A percentile compares a stretch with the other conserved stretches of the same genome.
phyloP scores from a whole-genome alignment of 2,888 invertebrate genomes.

The Drosophila lacicola region DNA sequence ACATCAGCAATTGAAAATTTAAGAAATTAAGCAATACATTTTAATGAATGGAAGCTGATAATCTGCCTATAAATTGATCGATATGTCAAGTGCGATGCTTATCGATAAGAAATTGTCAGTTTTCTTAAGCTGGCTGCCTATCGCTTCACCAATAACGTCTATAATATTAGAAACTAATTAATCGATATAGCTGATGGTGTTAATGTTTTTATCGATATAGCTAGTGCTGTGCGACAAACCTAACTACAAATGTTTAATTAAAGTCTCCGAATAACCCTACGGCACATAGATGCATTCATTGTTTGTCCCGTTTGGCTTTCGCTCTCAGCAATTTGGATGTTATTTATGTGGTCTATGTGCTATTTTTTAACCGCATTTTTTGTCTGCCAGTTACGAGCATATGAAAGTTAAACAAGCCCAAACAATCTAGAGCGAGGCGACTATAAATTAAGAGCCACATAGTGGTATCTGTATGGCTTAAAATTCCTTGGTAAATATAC shows the following conservation, averaged over 20 bases:
- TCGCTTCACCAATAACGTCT: no score
- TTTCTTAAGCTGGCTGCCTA: no score
- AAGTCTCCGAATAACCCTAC: not conserved
- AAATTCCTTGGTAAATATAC: conserved; percentile 7
- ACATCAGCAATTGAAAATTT: no score
- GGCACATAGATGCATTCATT: not conserved
- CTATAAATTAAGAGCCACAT: conserved; percentile 51
- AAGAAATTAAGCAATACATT: no score
- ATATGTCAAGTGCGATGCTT: no score
- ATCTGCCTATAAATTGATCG: no score
- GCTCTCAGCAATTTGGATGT: conserved; percentile 13
- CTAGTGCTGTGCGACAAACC: no score
- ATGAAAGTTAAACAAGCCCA: conserved; percentile 42
- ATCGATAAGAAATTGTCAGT: no score
- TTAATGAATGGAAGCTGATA: no score
- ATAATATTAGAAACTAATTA: no score
- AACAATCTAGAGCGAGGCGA: conserved; percentile 26
- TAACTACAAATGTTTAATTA: not conserved
- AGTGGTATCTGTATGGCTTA: conserved; percentile 7
- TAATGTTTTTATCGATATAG: no score
- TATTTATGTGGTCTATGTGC: conserved; percentile 43
- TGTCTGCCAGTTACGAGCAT: conserved; percentile 2
- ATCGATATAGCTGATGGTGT: no score
- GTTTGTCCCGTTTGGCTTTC: conserved; percentile 6
- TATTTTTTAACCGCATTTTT: conserved; percentile 20